These are phyloP conservation scores for Gallinago undulata DNA, from an alignment of 2,113 vertebrate genomes.

Conservation along the genomic window DNA sequence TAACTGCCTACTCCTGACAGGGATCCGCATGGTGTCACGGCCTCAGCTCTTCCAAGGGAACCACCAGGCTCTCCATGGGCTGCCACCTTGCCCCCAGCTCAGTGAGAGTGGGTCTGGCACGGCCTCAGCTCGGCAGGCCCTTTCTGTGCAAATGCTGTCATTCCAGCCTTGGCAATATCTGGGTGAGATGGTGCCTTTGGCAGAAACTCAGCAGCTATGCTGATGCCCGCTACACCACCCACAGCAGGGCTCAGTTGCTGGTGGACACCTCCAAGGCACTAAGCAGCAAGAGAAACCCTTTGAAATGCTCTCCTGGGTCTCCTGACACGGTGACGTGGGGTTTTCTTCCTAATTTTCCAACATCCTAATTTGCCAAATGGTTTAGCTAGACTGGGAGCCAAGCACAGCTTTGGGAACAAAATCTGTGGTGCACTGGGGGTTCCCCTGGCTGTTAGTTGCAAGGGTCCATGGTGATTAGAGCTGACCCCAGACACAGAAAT, in stretches of 20 bases:
- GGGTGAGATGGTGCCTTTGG: neutral
- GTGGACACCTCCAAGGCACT: neutral
- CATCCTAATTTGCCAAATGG: neutral
- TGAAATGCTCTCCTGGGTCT: neutral
- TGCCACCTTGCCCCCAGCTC: neutral
- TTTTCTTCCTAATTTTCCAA: neutral
- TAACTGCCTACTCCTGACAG: neutral
- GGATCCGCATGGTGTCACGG: neutral
- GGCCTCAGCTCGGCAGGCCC: neutral
- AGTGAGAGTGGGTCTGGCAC: neutral
- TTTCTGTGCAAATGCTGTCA: neutral
- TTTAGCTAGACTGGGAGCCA: constrained; percentile 6
- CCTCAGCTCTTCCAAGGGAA: neutral
- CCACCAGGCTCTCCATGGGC: rapidly evolving
- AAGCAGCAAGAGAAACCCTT: neutral
- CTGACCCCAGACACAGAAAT: neutral
- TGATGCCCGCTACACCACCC: neutral
- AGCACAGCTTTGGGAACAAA: neutral
- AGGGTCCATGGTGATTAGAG: neutral
- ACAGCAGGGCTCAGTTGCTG: neutral
- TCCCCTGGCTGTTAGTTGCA: neutral
- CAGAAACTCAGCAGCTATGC: neutral
- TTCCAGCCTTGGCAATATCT: neutral
- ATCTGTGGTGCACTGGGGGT: neutral
- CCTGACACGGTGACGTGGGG: neutral